Conservation (phyloP, 2,797 vertebrate species). For the Lepidocolaptes lacrymiger region DNA sequence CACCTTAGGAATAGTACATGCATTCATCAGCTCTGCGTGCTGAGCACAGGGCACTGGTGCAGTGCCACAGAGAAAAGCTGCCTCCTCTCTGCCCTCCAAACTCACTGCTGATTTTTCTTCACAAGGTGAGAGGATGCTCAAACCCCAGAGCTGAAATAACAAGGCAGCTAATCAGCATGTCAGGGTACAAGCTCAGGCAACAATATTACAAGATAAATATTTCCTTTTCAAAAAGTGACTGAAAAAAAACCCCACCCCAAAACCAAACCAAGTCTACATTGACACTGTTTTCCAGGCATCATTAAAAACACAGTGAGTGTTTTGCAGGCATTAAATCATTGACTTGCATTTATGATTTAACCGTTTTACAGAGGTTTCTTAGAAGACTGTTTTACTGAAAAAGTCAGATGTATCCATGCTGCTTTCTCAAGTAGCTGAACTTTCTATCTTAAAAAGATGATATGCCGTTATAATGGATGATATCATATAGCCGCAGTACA, state of each 20-base stretch:
- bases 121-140: background rate
- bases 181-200: background rate
- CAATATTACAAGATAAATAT: background rate
- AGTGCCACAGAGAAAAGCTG: background rate
- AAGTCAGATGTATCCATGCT: background rate
- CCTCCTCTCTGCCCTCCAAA: fast-evolving
- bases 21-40: fast-evolving
- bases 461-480: background rate
- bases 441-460: background rate
- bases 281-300: background rate
- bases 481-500: background rate
- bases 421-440: background rate
- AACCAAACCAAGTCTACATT: background rate
- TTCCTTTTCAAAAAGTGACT: background rate
- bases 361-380: background rate
- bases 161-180: background rate
- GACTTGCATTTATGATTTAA: background rate
- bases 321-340: background rate
- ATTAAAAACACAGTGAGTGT: background rate
- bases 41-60: background rate
- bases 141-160: background rate
- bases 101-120: background rate
- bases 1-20: fast-evolving
- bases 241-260: background rate
- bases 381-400: background rate